These are phyloP conservation scores for Gobius niger DNA, from an alignment of 2,113 vertebrate genomes.

Conservation along the genomic window DNA sequence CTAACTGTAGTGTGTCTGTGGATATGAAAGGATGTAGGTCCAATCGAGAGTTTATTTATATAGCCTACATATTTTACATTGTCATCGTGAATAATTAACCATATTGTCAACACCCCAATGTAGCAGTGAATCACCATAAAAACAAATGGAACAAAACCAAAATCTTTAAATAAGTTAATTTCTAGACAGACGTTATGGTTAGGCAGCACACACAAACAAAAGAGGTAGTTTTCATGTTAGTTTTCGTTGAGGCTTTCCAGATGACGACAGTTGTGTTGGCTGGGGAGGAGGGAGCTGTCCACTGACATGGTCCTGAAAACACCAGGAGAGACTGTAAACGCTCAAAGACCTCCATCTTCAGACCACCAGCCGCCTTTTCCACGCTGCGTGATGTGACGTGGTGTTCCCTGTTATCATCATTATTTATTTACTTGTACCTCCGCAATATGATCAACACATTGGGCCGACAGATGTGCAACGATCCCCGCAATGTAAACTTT, in stretches of 20 bases:
- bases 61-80: too few species aligned
- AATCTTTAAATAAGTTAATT: too few species aligned
- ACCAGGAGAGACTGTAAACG: constrained; percentile 33
- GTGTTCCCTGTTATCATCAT: background rate
- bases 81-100: too few species aligned
- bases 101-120: too few species aligned
- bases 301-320: constrained; percentile 79
- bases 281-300: constrained; percentile 74
- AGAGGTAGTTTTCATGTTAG: too few species aligned
- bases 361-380: background rate
- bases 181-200: too few species aligned
- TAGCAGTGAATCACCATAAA: too few species aligned
- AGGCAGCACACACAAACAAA: too few species aligned
- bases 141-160: too few species aligned
- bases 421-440: constrained; percentile 3
- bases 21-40: too few species aligned
- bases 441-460: constrained; percentile 10
- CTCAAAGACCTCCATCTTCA: constrained; percentile 4
- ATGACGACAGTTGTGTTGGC: constrained; percentile 4
- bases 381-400: background rate
- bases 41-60: too few species aligned
- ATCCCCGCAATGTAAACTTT: constrained; percentile 57
- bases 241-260: background rate
- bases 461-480: constrained; percentile 32
- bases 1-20: too few species aligned